Percentiles rank a stretch among this genome's conserved stretches.
Evolutionary conservation across 2,113 vertebrate genomes (phyloP).

Genomic region (Lota lota): DNA sequence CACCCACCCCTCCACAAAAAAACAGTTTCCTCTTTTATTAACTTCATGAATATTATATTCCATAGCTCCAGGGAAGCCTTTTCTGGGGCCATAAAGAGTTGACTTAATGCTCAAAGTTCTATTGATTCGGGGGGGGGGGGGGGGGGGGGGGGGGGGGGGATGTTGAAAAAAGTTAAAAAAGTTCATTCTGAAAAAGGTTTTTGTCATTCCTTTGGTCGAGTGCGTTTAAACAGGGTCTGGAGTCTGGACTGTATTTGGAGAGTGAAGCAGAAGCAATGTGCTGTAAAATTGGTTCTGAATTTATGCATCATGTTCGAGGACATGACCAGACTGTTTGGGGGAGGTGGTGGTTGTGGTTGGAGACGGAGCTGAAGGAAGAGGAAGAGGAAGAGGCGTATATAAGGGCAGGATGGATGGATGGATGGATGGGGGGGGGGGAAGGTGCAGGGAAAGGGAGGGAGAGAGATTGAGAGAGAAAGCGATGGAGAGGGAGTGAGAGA

Average conservation of each 20-base stretch:
- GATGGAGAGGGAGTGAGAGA: not conserved
- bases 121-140: slow-evolving; percentile 1
- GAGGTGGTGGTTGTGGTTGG: slow-evolving; percentile 21
- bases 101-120: slow-evolving; percentile 51
- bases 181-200: not conserved
- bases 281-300: slow-evolving; percentile 66
- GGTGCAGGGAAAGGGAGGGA: not conserved
- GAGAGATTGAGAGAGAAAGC: not conserved
- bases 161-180: not conserved
- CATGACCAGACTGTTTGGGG: slow-evolving; percentile 18
- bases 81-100: slow-evolving; percentile 39
- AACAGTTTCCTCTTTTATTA: slow-evolving; percentile 19
- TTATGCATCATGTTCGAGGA: slow-evolving; percentile 46
- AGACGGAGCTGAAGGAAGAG: slow-evolving; percentile 18
- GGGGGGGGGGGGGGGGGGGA: too few species aligned
- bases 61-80: slow-evolving; percentile 35
- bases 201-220: slow-evolving; percentile 42
- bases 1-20: not conserved
- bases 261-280: slow-evolving; percentile 53
- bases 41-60: slow-evolving; percentile 41
- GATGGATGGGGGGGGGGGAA: not conserved
- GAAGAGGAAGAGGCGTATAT: not conserved
- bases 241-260: slow-evolving; percentile 28
- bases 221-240: slow-evolving; percentile 48
- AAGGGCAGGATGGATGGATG: not conserved